Evolutionary conservation across 2,113 vertebrate genomes (phyloP).

Genomic region (Myotis yumanensis): DNA sequence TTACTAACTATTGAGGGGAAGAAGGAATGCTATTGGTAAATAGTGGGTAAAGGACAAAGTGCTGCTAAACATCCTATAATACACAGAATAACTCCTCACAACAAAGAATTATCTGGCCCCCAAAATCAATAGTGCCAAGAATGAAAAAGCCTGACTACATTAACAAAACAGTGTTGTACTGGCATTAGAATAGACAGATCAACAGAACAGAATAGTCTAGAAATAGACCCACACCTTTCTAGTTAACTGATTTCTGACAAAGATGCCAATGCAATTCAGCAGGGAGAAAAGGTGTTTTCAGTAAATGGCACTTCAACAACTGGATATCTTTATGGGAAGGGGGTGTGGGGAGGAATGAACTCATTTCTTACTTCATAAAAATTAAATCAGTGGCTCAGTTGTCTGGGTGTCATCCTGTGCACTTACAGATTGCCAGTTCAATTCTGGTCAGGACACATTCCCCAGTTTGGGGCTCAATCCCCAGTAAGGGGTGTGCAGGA

Average conservation of each 20-base stretch:
- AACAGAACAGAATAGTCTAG: neutral
- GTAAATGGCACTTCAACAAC: neutral
- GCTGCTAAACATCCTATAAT: neutral
- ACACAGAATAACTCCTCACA: neutral
- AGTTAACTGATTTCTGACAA: neutral
- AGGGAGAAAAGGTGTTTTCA: neutral
- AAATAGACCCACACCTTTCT: neutral
- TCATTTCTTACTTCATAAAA: slow-evolving; percentile 20
- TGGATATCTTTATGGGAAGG: neutral
- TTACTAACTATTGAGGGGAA: neutral
- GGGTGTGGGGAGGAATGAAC: neutral
- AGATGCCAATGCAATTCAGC: neutral
- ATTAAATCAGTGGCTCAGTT: neutral
- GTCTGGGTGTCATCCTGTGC: no score
- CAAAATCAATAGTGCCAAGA: neutral
- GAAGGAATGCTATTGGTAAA: neutral
- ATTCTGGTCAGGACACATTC: no score
- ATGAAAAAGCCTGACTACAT: neutral
- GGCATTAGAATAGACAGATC: neutral
- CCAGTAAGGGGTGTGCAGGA: no score
- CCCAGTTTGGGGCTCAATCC: no score
- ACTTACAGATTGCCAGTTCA: no score
- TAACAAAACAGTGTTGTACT: neutral
- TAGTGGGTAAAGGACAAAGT: neutral
- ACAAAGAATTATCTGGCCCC: neutral